phyloP scores from a whole-genome alignment of 1,140 invertebrate genomes.

The Campoletis sonorensis region DNA sequence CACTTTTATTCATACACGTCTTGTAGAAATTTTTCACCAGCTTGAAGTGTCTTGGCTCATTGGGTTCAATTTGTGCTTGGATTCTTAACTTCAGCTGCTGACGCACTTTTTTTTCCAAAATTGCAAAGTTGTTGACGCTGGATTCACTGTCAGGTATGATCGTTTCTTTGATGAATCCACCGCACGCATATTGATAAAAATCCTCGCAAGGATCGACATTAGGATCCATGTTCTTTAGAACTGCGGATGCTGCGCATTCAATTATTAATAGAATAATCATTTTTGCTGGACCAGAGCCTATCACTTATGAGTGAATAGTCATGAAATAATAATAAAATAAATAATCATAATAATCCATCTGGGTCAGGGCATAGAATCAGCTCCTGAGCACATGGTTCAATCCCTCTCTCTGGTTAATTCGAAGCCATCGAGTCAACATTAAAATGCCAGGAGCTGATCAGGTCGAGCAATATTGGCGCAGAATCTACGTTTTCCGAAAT shows the following conservation, averaged over 20 bases:
- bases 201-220: slow-evolving; percentile 85
- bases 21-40: slow-evolving; percentile 88
- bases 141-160: slow-evolving; percentile 82
- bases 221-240: slow-evolving; percentile 78
- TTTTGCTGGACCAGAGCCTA: no score
- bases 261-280: not conserved
- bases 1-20: slow-evolving; percentile 91
- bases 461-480: no score
- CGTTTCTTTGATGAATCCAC: slow-evolving; percentile 66
- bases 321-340: no score
- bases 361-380: no score
- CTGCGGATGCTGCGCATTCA: slow-evolving; percentile 71
- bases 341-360: no score
- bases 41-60: slow-evolving; percentile 85
- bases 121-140: slow-evolving; percentile 87
- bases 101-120: slow-evolving; percentile 87
- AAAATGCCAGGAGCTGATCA: no score
- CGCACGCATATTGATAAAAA: slow-evolving; percentile 86
- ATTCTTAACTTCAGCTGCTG: slow-evolving; percentile 87
- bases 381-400: no score
- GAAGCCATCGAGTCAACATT: no score
- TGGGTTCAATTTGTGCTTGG: slow-evolving; percentile 80
- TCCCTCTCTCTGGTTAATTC: no score
- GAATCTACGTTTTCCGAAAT: no score
- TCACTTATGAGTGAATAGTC: no score